Conservation (phyloP, 2,888 invertebrate species). For the Himalopsyche tibetana region DNA sequence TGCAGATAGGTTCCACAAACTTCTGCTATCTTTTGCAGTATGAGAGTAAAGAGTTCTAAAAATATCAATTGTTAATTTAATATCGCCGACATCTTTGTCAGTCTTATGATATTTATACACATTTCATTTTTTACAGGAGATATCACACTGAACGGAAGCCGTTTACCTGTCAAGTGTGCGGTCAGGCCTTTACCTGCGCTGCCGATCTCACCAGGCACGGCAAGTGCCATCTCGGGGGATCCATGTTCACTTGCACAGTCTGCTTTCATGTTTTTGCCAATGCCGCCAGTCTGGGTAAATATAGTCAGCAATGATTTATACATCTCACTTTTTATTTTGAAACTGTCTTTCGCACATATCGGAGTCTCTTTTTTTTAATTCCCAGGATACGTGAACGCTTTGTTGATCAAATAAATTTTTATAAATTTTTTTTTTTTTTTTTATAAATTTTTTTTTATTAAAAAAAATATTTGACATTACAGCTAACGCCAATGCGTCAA, state of each 20-base stretch:
- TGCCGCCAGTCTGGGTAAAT: slow-evolving; percentile 76
- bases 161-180: slow-evolving; percentile 88
- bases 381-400: too few species aligned
- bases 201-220: slow-evolving; percentile 89
- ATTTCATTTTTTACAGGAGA: slow-evolving; percentile 75
- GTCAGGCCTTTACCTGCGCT: slow-evolving; percentile 88
- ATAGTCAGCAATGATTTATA: not conserved
- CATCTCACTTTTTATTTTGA: not conserved
- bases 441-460: too few species aligned
- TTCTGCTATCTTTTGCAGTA: too few species aligned
- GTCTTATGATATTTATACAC: not conserved
- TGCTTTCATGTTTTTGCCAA: slow-evolving; percentile 87
- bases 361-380: not conserved
- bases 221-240: slow-evolving; percentile 89
- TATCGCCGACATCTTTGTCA: not conserved
- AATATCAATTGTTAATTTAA: not conserved
- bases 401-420: too few species aligned
- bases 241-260: slow-evolving; percentile 84
- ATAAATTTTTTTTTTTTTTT: too few species aligned
- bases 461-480: too few species aligned
- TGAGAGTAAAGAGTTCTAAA: too few species aligned
- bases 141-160: slow-evolving; percentile 92
- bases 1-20: too few species aligned
- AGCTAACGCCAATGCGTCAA: too few species aligned
- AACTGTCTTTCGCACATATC: not conserved